A percentile compares a stretch with the other conserved stretches of the same genome.
Evolutionary conservation across 2,797 vertebrate genomes (phyloP).

Genomic region (Liparis tanakae): DNA sequence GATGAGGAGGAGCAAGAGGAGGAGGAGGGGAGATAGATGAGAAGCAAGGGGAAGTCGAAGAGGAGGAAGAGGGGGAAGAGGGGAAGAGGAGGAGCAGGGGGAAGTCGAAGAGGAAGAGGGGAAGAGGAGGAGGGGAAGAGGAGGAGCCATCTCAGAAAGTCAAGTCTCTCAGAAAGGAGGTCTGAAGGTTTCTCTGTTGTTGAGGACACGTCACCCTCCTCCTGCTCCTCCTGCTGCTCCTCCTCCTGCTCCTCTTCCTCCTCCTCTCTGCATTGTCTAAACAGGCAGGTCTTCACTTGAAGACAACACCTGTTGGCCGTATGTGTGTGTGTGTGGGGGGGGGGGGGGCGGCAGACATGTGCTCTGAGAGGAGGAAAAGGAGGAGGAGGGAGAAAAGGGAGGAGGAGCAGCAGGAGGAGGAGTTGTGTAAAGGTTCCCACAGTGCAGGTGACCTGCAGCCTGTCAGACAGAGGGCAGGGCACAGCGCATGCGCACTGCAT

Average conservation of each 20-base stretch:
- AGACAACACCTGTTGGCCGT: constrained; percentile 80
- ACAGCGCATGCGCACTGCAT: too few species aligned
- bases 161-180: constrained; percentile 41
- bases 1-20: constrained; percentile 39
- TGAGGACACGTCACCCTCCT: constrained; percentile 58
- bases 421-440: constrained; percentile 75
- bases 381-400: constrained; percentile 8
- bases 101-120: not conserved
- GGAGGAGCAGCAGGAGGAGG: constrained; percentile 35
- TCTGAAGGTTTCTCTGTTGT: constrained; percentile 60
- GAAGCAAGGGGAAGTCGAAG: too few species aligned
- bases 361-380: constrained; percentile 22
- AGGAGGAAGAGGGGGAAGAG: not conserved
- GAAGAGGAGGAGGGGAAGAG: too few species aligned
- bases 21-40: constrained; percentile 41
- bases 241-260: constrained; percentile 24
- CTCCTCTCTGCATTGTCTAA: constrained; percentile 40
- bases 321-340: constrained; percentile 12
- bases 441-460: constrained; percentile 24
- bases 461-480: too few species aligned
- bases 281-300: constrained; percentile 75
- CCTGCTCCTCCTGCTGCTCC: constrained; percentile 9
- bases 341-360: constrained; percentile 34
- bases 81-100: not conserved
- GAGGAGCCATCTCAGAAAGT: constrained; percentile 14